A percentile compares a stretch with the other conserved stretches of the same genome.
phyloP scores from a whole-genome alignment of 1,140 invertebrate species.

The Calliopsis andreniformis region DNA sequence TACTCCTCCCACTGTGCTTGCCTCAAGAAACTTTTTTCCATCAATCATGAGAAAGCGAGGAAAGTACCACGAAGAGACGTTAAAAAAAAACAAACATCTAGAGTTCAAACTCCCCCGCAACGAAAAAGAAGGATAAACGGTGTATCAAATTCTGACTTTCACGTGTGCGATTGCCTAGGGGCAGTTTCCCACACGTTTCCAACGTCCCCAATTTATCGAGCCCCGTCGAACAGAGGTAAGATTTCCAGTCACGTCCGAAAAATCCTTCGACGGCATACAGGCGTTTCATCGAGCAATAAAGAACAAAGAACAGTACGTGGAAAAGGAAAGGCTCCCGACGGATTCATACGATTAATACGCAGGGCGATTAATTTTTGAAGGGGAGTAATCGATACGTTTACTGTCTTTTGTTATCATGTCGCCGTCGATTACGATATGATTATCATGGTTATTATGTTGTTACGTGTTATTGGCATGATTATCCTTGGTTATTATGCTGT shows the following conservation, averaged over 20 bases:
- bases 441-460: conserved; percentile 20
- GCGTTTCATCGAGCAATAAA: not conserved
- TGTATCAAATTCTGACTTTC: not conserved
- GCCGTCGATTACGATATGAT: conserved; percentile 51
- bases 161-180: not conserved
- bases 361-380: conserved; percentile 10
- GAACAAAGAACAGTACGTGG: too few species aligned
- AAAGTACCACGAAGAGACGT: not conserved
- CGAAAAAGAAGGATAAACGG: not conserved
- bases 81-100: too few species aligned
- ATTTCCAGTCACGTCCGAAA: conserved; percentile 34
- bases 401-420: conserved; percentile 14
- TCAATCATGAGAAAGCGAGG: too few species aligned
- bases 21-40: too few species aligned
- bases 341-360: conserved; percentile 16
- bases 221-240: not conserved
- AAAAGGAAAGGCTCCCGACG: not conserved
- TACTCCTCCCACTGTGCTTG: too few species aligned
- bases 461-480: conserved; percentile 13
- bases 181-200: not conserved
- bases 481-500: conserved; percentile 29
- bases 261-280: conserved; percentile 2
- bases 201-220: conserved; percentile 1
- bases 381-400: not conserved
- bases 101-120: too few species aligned